Base-by-base conservation (phyloP, 2,113 vertebrate genomes). In the Synchiropus splendidus region DNA sequence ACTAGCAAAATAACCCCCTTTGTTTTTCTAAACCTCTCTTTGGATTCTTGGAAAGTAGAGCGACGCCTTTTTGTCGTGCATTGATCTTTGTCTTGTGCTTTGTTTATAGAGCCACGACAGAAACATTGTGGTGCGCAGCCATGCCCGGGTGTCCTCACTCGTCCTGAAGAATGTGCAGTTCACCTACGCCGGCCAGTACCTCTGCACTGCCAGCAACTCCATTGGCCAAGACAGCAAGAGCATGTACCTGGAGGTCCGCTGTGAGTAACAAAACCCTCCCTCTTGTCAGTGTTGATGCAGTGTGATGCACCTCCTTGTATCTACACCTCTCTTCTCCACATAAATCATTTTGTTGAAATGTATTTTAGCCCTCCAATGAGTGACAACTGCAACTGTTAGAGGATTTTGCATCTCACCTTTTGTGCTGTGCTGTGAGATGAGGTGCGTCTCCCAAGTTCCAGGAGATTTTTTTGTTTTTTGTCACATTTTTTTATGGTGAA, bases 191-290 rank as follows among this genome's bases (percentile, higher is more conserved):
- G 95, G 95, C 18, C 89, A 90, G 39, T 99, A 99, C 9, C 74
- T 94, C 30, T 99, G 95, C 83, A 90, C 83, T 0, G 94, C 95
- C 70, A 89, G 85, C 77, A 99, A 97, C 84, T 87, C 90, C 75
- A 97, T 99, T 10, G 95, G 95, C 8, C 89, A 92, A 73, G 94
- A 94, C 69, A 83, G 79, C 42, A 84, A 89, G 61, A 75, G 83
- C 74, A 89, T 99, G 88, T 91, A 87, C 85, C 88, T 99, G 38
- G 94, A 98, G 82, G 94, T 99, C 41, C 90, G 89, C 69, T 99
- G 95, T 99, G 85, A 95, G 94, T 57, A 4, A 27, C n/a, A n/a
- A n/a, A n/a, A n/a, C n/a, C n/a, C n/a, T n/a, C n/a, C 21, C 2
- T 27, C 0, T 9, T 31, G 4, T 9, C 12, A 15, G 16, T 36